Conservation (phyloP, 2,113 vertebrate species). For the Clarias magur region DNA sequence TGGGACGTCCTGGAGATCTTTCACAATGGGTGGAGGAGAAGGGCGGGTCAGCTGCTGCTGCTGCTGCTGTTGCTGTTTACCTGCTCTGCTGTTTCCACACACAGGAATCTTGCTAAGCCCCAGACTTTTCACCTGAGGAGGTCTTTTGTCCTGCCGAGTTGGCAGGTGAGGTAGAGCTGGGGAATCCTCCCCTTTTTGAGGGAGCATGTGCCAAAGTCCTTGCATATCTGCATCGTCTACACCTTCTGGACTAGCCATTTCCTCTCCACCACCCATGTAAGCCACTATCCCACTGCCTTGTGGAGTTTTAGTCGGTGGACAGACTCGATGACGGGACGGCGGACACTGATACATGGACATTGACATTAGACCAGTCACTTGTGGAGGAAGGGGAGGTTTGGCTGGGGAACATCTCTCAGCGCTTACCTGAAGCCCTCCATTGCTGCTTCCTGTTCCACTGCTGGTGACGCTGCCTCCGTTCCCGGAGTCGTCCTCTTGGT, state of each 20-base stretch:
- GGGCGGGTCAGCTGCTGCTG: slow-evolving; percentile 54
- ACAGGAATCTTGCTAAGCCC: slow-evolving; percentile 74
- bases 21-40: slow-evolving; percentile 74
- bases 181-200: slow-evolving; percentile 77
- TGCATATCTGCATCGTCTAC: slow-evolving; percentile 90
- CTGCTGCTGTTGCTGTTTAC: slow-evolving; percentile 47
- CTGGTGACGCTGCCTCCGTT: slow-evolving; percentile 86
- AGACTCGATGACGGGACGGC: slow-evolving; percentile 59
- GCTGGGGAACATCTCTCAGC: slow-evolving; percentile 61
- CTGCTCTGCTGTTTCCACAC: slow-evolving; percentile 68
- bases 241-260: slow-evolving; percentile 97
- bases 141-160: slow-evolving; percentile 59
- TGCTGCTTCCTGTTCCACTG: slow-evolving; percentile 79
- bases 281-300: slow-evolving; percentile 82
- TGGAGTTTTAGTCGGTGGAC: slow-evolving; percentile 73
- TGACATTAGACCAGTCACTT: slow-evolving; percentile 60
- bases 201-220: slow-evolving; percentile 95
- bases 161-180: slow-evolving; percentile 64
- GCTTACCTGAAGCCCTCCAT: slow-evolving; percentile 61
- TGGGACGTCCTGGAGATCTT: slow-evolving; percentile 76
- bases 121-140: slow-evolving; percentile 68
- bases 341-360: slow-evolving; percentile 51
- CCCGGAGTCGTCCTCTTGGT: slow-evolving; percentile 85
- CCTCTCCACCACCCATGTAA: slow-evolving; percentile 97
- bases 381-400: slow-evolving; percentile 59